Evolutionary conservation across 2,113 vertebrate species (phyloP).

Genomic region (Oplegnathus fasciatus): DNA sequence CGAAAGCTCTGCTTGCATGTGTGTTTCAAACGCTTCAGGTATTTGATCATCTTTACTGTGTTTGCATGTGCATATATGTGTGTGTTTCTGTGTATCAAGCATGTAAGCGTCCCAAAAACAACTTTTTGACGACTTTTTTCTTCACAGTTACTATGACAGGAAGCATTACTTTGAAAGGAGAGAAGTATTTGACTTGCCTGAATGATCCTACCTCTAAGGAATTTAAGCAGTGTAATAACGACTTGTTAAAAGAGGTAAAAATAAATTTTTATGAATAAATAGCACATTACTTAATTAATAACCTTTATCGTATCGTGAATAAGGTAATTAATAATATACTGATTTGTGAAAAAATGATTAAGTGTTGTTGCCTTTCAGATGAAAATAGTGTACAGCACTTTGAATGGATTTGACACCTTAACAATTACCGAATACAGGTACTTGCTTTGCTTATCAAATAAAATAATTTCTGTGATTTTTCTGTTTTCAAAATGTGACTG

Average conservation of each 20-base stretch:
- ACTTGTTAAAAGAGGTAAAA: accelerated
- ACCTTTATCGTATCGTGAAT: background rate
- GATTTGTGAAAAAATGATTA: background rate
- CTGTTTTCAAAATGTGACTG: constrained; percentile 2
- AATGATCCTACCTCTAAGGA: accelerated
- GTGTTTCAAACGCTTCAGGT: constrained; percentile 59
- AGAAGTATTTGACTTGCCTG: accelerated
- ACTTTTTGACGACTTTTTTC: background rate
- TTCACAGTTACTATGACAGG: constrained; percentile 51
- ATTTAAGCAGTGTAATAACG: accelerated
- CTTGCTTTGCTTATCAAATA: background rate
- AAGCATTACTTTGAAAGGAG: accelerated
- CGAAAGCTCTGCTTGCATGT: accelerated
- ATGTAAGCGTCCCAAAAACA: background rate
- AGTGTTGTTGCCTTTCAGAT: constrained; percentile 63
- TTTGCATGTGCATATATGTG: background rate
- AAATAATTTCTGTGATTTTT: background rate
- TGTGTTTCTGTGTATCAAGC: background rate
- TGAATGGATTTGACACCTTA: constrained; percentile 68
- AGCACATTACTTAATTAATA: background rate
- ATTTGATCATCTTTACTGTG: background rate
- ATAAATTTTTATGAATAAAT: background rate
- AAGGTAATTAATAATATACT: background rate
- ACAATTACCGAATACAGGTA: constrained; percentile 48
- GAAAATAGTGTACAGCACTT: constrained; percentile 50